phyloP scores from a whole-genome alignment of 2,797 vertebrate species.

The Etheostoma perlongum region DNA sequence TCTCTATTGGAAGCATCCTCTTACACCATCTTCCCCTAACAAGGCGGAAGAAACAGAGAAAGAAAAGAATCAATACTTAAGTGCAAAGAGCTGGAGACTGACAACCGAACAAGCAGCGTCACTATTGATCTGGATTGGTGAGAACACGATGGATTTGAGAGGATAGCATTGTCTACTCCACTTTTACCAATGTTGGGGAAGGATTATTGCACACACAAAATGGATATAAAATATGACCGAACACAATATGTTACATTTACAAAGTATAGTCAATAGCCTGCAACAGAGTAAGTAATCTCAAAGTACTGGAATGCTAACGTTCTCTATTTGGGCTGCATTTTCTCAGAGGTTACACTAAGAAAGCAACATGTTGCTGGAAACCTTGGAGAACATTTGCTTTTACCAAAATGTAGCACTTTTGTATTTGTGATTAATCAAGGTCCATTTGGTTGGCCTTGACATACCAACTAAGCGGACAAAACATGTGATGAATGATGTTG shows the following conservation, averaged over 20 bases:
- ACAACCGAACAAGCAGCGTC: slow-evolving; percentile 33
- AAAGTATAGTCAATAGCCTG: too few relatives aligned
- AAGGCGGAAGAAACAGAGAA: slow-evolving; percentile 25
- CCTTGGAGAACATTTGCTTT: slow-evolving; percentile 42
- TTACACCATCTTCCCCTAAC: slow-evolving; percentile 1
- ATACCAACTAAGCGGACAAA: slow-evolving; percentile 60
- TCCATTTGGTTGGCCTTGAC: slow-evolving; percentile 74
- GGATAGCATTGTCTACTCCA: neutral
- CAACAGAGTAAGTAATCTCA: neutral
- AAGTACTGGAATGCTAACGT: neutral
- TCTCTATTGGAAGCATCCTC: slow-evolving; percentile 3
- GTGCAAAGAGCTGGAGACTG: slow-evolving; percentile 34
- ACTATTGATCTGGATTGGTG: slow-evolving; percentile 20
- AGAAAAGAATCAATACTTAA: slow-evolving; percentile 40
- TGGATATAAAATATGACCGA: neutral
- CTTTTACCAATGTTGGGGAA: neutral
- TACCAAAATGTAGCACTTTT: slow-evolving; percentile 46
- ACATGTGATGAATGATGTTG: slow-evolving; percentile 66
- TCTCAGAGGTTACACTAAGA: neutral
- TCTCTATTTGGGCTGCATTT: neutral
- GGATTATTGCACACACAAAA: neutral
- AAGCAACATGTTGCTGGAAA: slow-evolving; percentile 29
- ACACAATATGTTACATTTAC: neutral
- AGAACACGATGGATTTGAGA: slow-evolving; percentile 24
- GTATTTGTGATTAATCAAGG: slow-evolving; percentile 42